These are phyloP conservation scores for Xiphias gladius DNA, from an alignment of 2,113 vertebrate species.

Conservation along the genomic window DNA sequence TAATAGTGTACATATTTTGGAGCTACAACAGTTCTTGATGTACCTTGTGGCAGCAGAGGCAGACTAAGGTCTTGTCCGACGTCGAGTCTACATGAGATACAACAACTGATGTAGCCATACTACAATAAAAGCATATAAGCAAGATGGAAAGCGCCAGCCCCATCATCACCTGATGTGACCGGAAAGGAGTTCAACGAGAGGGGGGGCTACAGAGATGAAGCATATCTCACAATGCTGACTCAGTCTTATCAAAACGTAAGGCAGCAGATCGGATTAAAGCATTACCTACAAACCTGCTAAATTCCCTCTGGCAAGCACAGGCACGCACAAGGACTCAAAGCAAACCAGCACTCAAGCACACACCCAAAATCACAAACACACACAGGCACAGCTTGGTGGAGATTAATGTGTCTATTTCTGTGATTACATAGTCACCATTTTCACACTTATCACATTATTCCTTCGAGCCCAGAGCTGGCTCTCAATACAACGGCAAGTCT, in stretches of 20 bases:
- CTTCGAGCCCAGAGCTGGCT: conserved; percentile 18
- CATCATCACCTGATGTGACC: conserved; percentile 20
- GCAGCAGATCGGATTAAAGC: conserved; percentile 69
- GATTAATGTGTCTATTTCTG: conserved; percentile 64
- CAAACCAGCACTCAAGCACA: background rate
- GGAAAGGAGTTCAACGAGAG: conserved; percentile 17
- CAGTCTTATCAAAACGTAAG: conserved; percentile 55
- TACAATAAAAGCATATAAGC: conserved; percentile 8
- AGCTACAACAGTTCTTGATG: background rate
- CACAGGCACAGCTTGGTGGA: conserved; percentile 36
- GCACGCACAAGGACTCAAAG: background rate
- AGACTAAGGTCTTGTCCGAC: conserved; percentile 5
- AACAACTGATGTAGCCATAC: conserved; percentile 10
- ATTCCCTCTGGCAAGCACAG: conserved; percentile 48
- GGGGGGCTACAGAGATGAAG: conserved; percentile 30
- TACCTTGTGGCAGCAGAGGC: conserved; percentile 8
- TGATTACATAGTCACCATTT: conserved; percentile 60
- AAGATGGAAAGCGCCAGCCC: background rate
- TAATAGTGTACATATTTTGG: conserved; percentile 10
- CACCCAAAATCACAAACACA: background rate
- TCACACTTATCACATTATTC: conserved; percentile 50
- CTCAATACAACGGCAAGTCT: conserved; percentile 20
- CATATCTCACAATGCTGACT: conserved; percentile 65
- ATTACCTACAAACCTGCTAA: conserved; percentile 69
- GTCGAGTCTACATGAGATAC: background rate